Conservation (phyloP, 1,140 invertebrate genomes). For the Drosophila repleta region DNA sequence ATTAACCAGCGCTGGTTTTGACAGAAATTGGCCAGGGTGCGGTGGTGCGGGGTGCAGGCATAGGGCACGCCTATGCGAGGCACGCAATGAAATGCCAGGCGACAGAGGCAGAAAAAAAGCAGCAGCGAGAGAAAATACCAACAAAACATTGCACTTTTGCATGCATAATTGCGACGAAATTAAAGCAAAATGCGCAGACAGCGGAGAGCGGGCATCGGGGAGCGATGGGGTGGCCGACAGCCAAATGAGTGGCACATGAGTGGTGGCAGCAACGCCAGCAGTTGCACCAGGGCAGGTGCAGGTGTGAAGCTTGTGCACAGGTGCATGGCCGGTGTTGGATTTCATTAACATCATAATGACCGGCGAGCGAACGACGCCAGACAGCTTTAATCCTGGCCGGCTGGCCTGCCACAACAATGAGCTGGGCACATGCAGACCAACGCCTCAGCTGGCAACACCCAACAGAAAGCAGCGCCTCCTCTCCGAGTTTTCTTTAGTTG, state of each 20-base stretch:
- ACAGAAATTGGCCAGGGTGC: not conserved
- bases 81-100: slow-evolving; percentile 71
- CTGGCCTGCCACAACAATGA: slow-evolving; percentile 15
- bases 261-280: slow-evolving; percentile 3
- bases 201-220: slow-evolving; percentile 7
- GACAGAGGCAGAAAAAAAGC: slow-evolving; percentile 35
- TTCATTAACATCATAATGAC: slow-evolving; percentile 81
- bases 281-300: slow-evolving; percentile 27
- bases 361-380: slow-evolving; percentile 42
- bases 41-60: not conserved
- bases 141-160: slow-evolving; percentile 79
- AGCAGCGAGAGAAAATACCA: slow-evolving; percentile 45
- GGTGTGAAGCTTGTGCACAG: slow-evolving; percentile 75
- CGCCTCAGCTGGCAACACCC: not conserved
- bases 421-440: slow-evolving; percentile 25
- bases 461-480: not conserved
- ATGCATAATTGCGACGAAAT: slow-evolving; percentile 79
- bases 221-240: slow-evolving; percentile 42
- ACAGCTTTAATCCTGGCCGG: slow-evolving; percentile 66
- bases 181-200: slow-evolving; percentile 71
- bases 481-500: slow-evolving; percentile 7
- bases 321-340: slow-evolving; percentile 72
- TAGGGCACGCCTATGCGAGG: slow-evolving; percentile 30
- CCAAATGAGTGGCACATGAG: slow-evolving; percentile 51
- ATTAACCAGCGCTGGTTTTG: slow-evolving; percentile 64